Evolutionary conservation across 2,888 invertebrate species (phyloP).

Genomic region (Pristionchus mayeri): DNA sequence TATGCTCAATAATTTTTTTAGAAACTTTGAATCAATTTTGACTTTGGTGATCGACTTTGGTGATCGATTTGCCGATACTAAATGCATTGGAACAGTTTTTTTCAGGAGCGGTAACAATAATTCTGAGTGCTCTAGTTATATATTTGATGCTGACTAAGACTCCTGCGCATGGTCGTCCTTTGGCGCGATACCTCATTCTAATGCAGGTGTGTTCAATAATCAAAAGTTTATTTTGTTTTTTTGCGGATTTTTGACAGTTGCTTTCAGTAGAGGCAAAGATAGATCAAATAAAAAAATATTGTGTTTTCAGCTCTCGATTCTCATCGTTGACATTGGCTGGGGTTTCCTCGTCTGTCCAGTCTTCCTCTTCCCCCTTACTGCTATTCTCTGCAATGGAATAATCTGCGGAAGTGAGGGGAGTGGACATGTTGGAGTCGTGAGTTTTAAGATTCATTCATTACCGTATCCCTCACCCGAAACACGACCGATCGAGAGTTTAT

Average conservation of each 20-base stretch:
- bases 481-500: too few species aligned
- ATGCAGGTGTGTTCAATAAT: not conserved
- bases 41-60: too few species aligned
- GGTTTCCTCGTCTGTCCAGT: not conserved
- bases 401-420: not conserved
- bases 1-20: too few species aligned
- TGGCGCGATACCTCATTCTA: not conserved
- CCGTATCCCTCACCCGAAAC: too few species aligned
- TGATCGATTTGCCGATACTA: too few species aligned
- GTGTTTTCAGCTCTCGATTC: not conserved
- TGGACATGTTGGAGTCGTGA: not conserved
- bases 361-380: not conserved
- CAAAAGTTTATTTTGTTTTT: too few species aligned
- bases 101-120: not conserved
- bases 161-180: not conserved
- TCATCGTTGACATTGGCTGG: not conserved
- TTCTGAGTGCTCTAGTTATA: not conserved
- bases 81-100: too few species aligned
- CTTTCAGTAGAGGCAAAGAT: too few species aligned
- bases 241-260: too few species aligned
- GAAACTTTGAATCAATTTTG: too few species aligned
- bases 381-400: not conserved
- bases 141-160: not conserved
- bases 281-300: too few species aligned
- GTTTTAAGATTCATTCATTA: too few species aligned